These are phyloP conservation scores for Temnothorax unifasciatus DNA, from an alignment of 2,888 invertebrate genomes.

Conservation along the genomic window DNA sequence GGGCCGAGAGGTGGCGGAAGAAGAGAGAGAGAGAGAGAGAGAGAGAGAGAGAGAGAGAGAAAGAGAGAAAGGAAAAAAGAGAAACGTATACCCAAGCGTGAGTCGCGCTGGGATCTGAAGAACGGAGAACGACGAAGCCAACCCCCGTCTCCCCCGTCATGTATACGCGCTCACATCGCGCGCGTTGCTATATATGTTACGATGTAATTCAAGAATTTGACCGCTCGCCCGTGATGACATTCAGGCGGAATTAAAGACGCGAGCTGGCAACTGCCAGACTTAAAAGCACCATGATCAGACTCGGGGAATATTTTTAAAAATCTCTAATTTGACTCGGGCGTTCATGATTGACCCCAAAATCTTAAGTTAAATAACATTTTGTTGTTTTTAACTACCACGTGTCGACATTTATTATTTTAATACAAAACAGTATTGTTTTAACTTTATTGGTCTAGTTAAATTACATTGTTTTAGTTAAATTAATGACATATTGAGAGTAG, in stretches of 20 bases:
- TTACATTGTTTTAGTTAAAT: too few species aligned
- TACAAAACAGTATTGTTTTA: too few species aligned
- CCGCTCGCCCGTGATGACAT: conserved; percentile 65
- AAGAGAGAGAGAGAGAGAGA: neutral
- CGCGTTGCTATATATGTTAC: conserved; percentile 77
- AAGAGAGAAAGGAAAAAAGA: conserved; percentile 37
- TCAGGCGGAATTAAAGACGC: conserved; percentile 58
- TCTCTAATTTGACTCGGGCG: neutral
- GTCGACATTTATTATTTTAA: too few species aligned
- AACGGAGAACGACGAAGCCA: conserved; percentile 48
- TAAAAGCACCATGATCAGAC: neutral
- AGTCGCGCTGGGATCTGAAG: conserved; percentile 69
- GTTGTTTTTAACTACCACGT: too few species aligned
- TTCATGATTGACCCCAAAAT: too few species aligned
- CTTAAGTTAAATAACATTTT: too few species aligned
- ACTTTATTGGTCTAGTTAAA: too few species aligned
- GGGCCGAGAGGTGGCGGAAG: conserved; percentile 18
- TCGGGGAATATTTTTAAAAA: neutral
- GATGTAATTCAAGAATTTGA: conserved; percentile 79
- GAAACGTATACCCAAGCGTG: conserved; percentile 65
- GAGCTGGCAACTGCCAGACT: conserved; percentile 39
- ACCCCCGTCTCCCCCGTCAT: conserved; percentile 24
- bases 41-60: neutral
- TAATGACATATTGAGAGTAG: too few species aligned
- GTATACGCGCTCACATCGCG: conserved; percentile 51